Evolutionary conservation across 2,113 vertebrate genomes (phyloP), one percentile per base, ranked within the genome.

Genomic region (Melozone crissalis): DNA sequence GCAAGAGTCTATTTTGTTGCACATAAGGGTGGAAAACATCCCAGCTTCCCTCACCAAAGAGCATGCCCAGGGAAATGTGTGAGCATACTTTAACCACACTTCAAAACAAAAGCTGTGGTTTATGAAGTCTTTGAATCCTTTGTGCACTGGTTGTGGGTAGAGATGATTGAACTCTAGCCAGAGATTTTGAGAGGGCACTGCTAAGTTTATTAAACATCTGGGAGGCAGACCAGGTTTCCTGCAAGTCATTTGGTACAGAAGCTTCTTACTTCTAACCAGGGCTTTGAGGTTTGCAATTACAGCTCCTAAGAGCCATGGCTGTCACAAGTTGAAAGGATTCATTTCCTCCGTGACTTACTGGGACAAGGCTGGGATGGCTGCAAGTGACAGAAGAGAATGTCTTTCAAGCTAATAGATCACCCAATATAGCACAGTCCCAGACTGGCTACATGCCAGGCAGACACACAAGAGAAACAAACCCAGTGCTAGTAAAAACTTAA

Each of bases 141-240:
- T 93, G n/a, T 71, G 85, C n/a, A n/a, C 37, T 90, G 61, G 17
- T 59, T 90, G 72, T 92, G 89, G 63, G 58, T 44, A 79, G 67
- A 55, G 79, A 47, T 47, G 91, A 88, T 41, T 90, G 94, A 96
- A 90, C 71, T 59, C 35, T 7, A 16, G 87, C 93, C 93, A 94
- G 83, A 75, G 71, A n/a, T 44, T 85, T 43, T 71, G 37, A 79
- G 61, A 73, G 74, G 74, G 69, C 78, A 55, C 61, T 75, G 78
- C 72, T 61, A 54, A 46, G 78, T 84, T 96, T 77, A 79, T 85
- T 85, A 88, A 94, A 88, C 91, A 93, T 96, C 85, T 95, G 94
- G 74, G 62, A 83, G 44, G 62, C 86, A 84, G 58, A 87, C 44
- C 37, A 65, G n/a, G 35, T 78, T 93, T 90, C 79, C 89, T 82